These are phyloP conservation scores for Diprion similis DNA, from an alignment of 1,140 invertebrate species.

Conservation along the genomic window DNA sequence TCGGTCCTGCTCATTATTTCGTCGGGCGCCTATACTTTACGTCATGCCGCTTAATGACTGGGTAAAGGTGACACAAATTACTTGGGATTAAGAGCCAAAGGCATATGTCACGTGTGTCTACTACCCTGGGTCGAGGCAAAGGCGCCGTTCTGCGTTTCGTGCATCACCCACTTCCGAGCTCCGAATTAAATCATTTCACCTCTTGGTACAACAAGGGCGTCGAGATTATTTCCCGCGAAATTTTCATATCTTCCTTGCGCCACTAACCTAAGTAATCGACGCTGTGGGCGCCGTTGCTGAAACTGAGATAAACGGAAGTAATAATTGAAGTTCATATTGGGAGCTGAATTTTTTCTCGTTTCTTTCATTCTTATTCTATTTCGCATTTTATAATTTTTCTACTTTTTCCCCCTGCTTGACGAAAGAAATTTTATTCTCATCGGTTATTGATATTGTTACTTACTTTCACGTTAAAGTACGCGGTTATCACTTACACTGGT, in stretches of 20 bases:
- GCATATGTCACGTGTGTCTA: not conserved
- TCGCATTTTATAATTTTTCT: no score
- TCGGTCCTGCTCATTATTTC: not conserved
- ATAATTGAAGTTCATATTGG: not conserved
- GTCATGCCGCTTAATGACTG: not conserved
- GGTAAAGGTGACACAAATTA: not conserved
- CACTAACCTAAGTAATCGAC: not conserved
- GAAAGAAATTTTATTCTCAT: no score
- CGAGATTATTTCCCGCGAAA: not conserved
- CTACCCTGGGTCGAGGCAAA: not conserved
- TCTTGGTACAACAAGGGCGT: not conserved
- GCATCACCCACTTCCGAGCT: not conserved
- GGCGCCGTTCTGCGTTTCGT: not conserved
- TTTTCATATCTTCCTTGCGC: not conserved
- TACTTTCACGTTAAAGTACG: no score
- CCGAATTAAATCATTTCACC: not conserved
- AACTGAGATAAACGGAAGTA: not conserved
- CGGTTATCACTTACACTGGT: no score
- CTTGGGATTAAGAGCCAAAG: conserved; percentile 2
- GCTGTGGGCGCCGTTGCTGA: not conserved
- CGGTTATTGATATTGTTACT: no score
- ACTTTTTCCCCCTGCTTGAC: no score
- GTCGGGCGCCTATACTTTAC: no score
- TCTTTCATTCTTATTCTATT: no score
- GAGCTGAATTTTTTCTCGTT: not conserved